phyloP scores from a whole-genome alignment of 2,888 invertebrate species.

The Xestoiulus laeticollis region DNA sequence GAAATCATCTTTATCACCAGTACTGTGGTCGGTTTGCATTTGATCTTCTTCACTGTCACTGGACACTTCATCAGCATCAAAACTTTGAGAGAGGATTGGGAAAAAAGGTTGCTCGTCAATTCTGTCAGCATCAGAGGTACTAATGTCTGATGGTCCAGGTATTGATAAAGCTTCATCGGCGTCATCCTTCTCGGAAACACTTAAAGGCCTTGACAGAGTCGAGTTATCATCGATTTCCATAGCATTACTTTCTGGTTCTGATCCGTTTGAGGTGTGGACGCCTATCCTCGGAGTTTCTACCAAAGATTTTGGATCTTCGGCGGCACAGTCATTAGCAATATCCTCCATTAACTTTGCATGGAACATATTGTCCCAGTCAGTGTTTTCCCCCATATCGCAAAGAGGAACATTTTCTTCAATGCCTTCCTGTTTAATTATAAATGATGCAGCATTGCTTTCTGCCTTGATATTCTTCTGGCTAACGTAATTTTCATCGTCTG shows the following conservation, averaged over 20 bases:
- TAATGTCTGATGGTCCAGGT: background rate
- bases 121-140: background rate
- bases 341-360: background rate
- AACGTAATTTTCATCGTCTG: slow-evolving; percentile 46
- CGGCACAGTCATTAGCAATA: background rate
- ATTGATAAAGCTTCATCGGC: background rate
- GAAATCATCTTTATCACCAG: background rate
- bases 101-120: slow-evolving; percentile 34
- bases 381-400: background rate
- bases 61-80: background rate
- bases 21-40: background rate
- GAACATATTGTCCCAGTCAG: background rate
- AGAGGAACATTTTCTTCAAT: background rate
- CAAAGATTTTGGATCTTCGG: background rate
- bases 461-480: background rate
- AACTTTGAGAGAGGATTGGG: slow-evolving; percentile 44
- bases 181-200: background rate
- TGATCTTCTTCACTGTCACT: slow-evolving; percentile 5
- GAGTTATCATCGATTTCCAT: background rate
- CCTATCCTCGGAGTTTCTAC: background rate
- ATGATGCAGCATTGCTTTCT: background rate
- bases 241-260: background rate
- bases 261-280: background rate
- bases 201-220: background rate
- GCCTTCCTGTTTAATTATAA: background rate